A percentile compares a stretch with the other conserved stretches of the same genome.
These are phyloP conservation scores for Synanthedon formicaeformis DNA, from an alignment of 2,888 invertebrate genomes.

Conservation along the genomic window DNA sequence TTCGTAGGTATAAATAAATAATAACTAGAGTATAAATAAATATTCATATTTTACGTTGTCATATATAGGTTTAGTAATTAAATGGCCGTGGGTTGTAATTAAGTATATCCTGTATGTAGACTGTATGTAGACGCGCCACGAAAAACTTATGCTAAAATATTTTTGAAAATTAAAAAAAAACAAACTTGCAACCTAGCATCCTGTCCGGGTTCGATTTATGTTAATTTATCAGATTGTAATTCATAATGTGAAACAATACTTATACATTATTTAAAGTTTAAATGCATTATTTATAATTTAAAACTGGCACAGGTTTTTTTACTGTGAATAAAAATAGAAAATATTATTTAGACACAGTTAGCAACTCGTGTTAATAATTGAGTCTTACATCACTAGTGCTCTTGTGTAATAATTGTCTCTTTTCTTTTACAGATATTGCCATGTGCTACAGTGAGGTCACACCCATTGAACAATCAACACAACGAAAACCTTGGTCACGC, in stretches of 20 bases:
- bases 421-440: constrained; percentile 46
- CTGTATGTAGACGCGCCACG: too few species aligned
- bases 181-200: too few species aligned
- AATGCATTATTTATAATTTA: constrained; percentile 1
- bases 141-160: too few species aligned
- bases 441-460: constrained; percentile 30
- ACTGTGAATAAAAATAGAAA: background rate
- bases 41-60: background rate
- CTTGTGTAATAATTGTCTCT: constrained; percentile 3
- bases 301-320: constrained; percentile 1
- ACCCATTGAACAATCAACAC: constrained; percentile 25
- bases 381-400: constrained; percentile 2
- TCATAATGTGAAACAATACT: too few species aligned
- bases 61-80: background rate
- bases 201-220: too few species aligned
- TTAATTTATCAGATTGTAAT: too few species aligned
- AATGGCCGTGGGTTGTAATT: background rate
- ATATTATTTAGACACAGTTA: too few species aligned
- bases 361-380: too few species aligned
- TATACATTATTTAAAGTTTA: too few species aligned
- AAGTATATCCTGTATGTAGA: too few species aligned
- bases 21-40: constrained; percentile 20
- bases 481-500: constrained; percentile 15
- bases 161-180: too few species aligned
- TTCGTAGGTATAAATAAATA: constrained; percentile 27